Conservation (phyloP, 2,797 vertebrate genomes). For the Acanthiza pusilla region DNA sequence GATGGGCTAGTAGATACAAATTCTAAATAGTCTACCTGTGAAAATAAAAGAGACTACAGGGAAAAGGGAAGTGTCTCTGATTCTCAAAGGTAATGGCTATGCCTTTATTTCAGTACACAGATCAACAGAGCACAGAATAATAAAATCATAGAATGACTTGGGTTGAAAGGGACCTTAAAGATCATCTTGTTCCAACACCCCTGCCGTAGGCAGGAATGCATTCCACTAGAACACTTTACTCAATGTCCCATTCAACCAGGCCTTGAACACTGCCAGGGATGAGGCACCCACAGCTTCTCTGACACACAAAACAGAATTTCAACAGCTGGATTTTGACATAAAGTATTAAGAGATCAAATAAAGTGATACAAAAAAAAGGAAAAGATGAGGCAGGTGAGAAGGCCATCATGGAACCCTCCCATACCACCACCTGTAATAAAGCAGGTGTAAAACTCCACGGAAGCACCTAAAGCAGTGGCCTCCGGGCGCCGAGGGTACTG, state of each 20-base stretch:
- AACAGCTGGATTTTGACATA: not conserved
- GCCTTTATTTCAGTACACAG: not conserved
- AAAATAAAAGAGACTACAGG: not conserved
- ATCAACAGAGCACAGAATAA: fast-evolving
- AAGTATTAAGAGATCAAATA: not conserved
- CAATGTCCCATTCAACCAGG: not conserved
- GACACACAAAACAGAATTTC: not conserved
- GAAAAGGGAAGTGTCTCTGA: not conserved
- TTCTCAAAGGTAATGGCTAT: not conserved
- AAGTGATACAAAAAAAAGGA: not conserved
- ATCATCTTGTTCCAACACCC: fast-evolving
- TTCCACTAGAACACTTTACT: not conserved
- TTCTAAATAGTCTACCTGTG: not conserved
- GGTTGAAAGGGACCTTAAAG: not conserved
- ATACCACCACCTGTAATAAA: too few relatives aligned
- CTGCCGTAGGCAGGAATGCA: not conserved
- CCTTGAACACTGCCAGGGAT: not conserved
- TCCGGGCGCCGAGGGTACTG: fast-evolving
- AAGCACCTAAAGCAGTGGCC: not conserved
- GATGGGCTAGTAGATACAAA: not conserved
- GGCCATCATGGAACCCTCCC: not conserved
- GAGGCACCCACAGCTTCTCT: not conserved
- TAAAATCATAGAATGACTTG: not conserved
- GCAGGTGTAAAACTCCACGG: not conserved
- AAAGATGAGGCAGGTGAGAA: not conserved